Conservation (phyloP, 2,113 vertebrate genomes). For the Hippopotamus amphibius region DNA sequence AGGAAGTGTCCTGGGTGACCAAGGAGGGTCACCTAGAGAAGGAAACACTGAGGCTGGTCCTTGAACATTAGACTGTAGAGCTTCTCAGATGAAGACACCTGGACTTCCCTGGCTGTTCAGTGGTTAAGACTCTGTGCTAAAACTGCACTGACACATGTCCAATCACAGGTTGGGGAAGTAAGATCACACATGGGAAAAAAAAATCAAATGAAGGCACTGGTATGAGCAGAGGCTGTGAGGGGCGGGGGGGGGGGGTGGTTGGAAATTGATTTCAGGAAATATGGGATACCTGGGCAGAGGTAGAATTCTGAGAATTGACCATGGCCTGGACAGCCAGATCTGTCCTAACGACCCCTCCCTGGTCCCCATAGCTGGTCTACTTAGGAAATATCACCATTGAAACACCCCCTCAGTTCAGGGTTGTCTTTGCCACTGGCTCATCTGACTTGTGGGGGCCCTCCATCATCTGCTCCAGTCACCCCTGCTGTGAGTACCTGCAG, state of each 20-base stretch:
- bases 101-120: no score
- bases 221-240: background rate
- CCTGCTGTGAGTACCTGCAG: constrained; percentile 84
- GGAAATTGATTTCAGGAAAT: background rate
- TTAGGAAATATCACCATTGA: constrained; percentile 83
- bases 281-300: fast-evolving
- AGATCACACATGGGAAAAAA: no score
- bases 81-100: background rate
- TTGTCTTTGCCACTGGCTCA: constrained; percentile 85
- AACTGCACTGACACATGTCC: no score
- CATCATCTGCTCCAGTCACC: constrained; percentile 75
- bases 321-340: no score
- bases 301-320: background rate
- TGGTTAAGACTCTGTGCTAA: no score
- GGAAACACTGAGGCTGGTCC: background rate
- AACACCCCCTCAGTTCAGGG: constrained; percentile 82
- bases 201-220: no score
- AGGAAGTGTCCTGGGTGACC: no score
- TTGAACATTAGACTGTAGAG: background rate
- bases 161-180: no score
- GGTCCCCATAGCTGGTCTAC: constrained; percentile 80
- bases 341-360: fast-evolving
- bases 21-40: no score
- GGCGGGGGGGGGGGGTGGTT: background rate
- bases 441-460: constrained; percentile 88